Evolutionary conservation across 2,797 vertebrate species (phyloP), one percentile per base, ranked within the genome.

Genomic region (Emys orbicularis): DNA sequence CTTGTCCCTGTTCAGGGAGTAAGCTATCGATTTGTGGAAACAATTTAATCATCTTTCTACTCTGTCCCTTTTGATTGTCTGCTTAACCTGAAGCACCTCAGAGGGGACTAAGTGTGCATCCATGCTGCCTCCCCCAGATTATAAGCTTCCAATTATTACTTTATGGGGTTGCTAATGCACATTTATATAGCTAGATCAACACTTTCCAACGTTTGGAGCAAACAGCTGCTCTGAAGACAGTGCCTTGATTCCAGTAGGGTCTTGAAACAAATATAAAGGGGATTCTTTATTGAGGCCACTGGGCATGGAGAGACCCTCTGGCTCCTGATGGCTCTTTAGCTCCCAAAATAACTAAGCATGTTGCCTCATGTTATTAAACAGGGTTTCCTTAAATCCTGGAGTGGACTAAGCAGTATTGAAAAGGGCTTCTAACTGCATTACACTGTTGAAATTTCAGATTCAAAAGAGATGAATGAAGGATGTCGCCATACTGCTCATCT

Each of bases 401-500:
- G 77, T 31, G 68, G 79, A 44, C 41, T 77, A 41, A 84, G 21
- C 10, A 53, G 77, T 3, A 8, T 2, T 0, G 49, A 68, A 54
- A 89, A 81, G 56, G 59, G 49, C 52, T 56, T 86, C 65, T 52
- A 81, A 4, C 41, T 52, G 34, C 16, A 29, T 31, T 85, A 49
- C 56, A 44, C 86, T 87, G 53, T 8, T 1, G 2, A 50, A n/a
- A 31, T 27, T 37, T 15, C 27, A 54, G 44, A 54, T 68, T 74
- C 68, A 34, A n/a, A 77, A 25, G 44, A 13, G 11, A 79, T 0
- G 21, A 65, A 16, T 0, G 1, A 52, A 53, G 59, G 88, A 81
- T 49, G 68, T 4, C 4, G 34, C 11, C 5, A 8, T 0, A 0
- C 47, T 44, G 61, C 37, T 81, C 0, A 8, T 41, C 29, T 68